These are phyloP conservation scores for Thermophis baileyi DNA, from an alignment of 2,113 vertebrate species.

Conservation along the genomic window DNA sequence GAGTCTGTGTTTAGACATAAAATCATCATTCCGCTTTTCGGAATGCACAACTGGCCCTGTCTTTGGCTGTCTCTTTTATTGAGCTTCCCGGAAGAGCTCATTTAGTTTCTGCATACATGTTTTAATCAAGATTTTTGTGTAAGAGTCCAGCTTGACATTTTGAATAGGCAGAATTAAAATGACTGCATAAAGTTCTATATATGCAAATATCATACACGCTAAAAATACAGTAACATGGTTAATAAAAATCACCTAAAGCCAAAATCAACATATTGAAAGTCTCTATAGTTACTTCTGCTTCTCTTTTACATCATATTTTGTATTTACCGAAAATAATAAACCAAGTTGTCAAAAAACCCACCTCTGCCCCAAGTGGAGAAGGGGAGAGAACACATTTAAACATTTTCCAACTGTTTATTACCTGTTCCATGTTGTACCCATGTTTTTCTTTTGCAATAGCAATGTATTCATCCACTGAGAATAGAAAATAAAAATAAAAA, in stretches of 20 bases:
- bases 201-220: neutral
- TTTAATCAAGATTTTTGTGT: neutral
- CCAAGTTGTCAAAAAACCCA: neutral
- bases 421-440: conserved; percentile 98
- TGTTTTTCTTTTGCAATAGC: conserved; percentile 94
- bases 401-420: conserved; percentile 45
- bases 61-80: neutral
- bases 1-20: neutral
- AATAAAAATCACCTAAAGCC: neutral
- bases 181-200: neutral
- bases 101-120: neutral
- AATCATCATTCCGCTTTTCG: neutral
- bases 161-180: neutral
- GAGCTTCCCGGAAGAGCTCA: neutral
- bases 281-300: neutral
- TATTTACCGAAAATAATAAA: neutral
- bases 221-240: neutral
- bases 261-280: neutral
- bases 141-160: neutral
- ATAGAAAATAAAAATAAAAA: conserved; percentile 47
- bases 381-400: neutral
- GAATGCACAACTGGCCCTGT: neutral
- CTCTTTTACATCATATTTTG: neutral
- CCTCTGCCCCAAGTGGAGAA: neutral
- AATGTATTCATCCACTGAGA: conserved; percentile 93